A percentile compares a stretch with the other conserved stretches of the same genome.
Evolutionary conservation across 2,888 invertebrate genomes (phyloP).

Genomic region (Hyposoter dolosus): DNA sequence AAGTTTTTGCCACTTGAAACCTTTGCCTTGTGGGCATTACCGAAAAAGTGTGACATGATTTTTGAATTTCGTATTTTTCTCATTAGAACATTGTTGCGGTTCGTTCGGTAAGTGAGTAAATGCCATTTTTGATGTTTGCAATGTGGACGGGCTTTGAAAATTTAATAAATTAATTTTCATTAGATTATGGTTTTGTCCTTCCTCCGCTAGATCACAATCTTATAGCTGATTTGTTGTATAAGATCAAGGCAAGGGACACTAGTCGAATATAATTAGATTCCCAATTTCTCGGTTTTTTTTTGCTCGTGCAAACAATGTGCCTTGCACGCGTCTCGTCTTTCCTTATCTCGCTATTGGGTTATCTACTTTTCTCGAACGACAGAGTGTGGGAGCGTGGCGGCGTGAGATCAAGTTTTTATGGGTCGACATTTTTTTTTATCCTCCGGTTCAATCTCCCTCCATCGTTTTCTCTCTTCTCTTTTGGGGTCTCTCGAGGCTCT

Average conservation of each 20-base stretch:
- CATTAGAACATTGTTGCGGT: too few relatives aligned
- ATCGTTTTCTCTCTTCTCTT: constrained; percentile 27
- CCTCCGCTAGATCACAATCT: not conserved
- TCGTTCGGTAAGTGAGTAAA: too few relatives aligned
- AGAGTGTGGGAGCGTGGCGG: constrained; percentile 73
- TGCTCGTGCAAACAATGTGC: constrained; percentile 32
- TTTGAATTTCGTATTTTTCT: not conserved
- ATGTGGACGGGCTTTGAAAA: not conserved
- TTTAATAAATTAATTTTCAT: not conserved
- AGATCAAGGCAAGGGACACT: not conserved
- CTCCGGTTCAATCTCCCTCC: constrained; percentile 44
- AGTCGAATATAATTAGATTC: not conserved
- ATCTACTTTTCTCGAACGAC: constrained; percentile 59
- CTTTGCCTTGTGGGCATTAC: not conserved
- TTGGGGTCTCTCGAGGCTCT: constrained; percentile 51
- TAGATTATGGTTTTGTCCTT: not conserved
- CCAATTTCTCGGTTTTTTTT: constrained; percentile 7
- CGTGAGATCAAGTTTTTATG: constrained; percentile 74
- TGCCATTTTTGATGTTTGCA: too few relatives aligned
- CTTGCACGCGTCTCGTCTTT: constrained; percentile 47
- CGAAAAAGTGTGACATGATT: not conserved
- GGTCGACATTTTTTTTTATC: constrained; percentile 61
- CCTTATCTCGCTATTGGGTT: constrained; percentile 54
- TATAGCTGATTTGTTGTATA: not conserved
- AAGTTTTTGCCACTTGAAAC: not conserved